Evolutionary conservation across 2,888 invertebrate genomes (phyloP).

Genomic region (Lathronympha strigana): DNA sequence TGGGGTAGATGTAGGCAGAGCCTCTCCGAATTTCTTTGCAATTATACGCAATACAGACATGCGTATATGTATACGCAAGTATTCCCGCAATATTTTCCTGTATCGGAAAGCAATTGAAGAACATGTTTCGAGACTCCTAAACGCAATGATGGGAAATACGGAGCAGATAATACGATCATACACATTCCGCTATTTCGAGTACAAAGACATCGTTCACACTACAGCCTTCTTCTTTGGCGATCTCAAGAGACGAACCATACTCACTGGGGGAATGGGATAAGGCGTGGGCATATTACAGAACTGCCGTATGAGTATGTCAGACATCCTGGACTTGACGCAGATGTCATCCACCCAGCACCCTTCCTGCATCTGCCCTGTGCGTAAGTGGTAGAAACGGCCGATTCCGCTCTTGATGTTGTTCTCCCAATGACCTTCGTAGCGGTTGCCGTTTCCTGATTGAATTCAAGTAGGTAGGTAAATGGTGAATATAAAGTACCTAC

Average conservation of each 20-base stretch:
- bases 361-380: conserved; percentile 86
- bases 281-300: conserved; percentile 78
- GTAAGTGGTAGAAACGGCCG: conserved; percentile 86
- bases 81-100: too few relatives aligned
- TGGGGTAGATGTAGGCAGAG: too few relatives aligned
- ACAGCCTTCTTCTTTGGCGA: background rate
- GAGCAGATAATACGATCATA: too few relatives aligned
- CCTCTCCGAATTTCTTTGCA: too few relatives aligned
- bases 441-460: conserved; percentile 81
- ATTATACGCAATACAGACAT: too few relatives aligned
- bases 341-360: conserved; percentile 85
- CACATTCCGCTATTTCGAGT: too few relatives aligned
- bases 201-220: background rate
- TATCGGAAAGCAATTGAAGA: too few relatives aligned
- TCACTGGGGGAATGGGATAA: conserved; percentile 82
- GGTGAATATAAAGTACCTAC: too few relatives aligned
- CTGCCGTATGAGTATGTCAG: conserved; percentile 85
- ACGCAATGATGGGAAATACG: too few relatives aligned
- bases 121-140: too few relatives aligned
- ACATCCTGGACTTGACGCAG: conserved; percentile 82
- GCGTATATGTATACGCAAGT: too few relatives aligned
- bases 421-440: conserved; percentile 87
- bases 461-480: background rate
- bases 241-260: background rate
- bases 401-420: conserved; percentile 83